Conservation (phyloP, 2,797 vertebrate genomes). For the Melopsittacus undulatus region DNA sequence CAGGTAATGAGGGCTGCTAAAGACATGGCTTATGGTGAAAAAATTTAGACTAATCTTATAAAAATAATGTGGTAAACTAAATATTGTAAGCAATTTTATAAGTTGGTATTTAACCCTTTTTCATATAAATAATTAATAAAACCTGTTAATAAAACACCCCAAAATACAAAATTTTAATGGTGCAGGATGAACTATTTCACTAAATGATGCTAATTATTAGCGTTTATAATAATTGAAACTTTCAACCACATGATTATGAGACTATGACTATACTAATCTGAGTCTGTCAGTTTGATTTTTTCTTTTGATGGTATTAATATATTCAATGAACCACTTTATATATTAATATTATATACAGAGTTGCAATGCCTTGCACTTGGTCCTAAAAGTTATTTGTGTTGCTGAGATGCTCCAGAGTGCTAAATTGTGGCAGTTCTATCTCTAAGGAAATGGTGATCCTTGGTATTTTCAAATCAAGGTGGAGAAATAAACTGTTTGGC, state of each 20-base stretch:
- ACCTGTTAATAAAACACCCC: neutral
- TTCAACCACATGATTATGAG: neutral
- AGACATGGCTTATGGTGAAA: neutral
- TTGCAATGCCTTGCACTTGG: neutral
- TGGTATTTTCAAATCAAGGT: neutral
- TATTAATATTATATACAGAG: neutral
- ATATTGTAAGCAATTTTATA: neutral
- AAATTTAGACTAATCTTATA: neutral
- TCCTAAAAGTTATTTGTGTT: neutral
- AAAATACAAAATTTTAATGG: neutral
- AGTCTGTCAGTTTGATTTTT: neutral
- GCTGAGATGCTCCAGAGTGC: neutral
- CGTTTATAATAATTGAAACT: neutral
- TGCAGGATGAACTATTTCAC: neutral
- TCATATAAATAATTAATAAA: neutral
- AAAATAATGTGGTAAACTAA: neutral
- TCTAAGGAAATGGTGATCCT: neutral
- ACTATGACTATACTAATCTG: neutral
- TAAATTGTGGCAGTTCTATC: neutral
- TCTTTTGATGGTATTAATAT: neutral
- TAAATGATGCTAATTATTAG: neutral
- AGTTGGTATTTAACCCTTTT: neutral
- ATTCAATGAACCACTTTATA: neutral
- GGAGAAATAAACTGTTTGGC: neutral
- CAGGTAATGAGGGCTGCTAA: neutral